Evolutionary conservation across 2,113 vertebrate genomes (phyloP), one percentile per base, ranked within the genome.

Genomic region (Patagioenas fasciata): DNA sequence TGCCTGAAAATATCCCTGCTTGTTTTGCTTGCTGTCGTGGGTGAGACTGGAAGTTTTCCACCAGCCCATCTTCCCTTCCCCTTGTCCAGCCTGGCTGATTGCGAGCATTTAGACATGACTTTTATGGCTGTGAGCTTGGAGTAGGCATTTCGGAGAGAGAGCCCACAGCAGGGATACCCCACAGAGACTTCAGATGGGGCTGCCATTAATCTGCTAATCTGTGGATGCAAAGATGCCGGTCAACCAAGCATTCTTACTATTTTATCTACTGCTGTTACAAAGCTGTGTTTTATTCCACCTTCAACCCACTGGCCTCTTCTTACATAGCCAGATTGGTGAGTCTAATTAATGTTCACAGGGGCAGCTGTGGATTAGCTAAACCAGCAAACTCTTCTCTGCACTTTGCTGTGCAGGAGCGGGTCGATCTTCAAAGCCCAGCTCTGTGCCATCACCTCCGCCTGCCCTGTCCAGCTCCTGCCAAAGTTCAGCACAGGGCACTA

Each of bases 1-100:
- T 72, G 58, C 28, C 66, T 88, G 81, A 66, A 93, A 97, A 83
- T 83, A 84, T 26, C 61, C 15, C 65, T 67, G 57, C 72, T 81
- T 80, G 12, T n/a, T 91, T 90, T 75, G 65, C n/a, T 91, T 84
- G 80, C 61, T 92, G 64, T 70, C 48, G n/a, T 14, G 82, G 32
- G 21, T 42, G 57, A 90, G 47, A 42, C 36, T 44, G 36, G 16
- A 82, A 64, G 66, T 69, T 77, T 93, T 85, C 85, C 29, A 75
- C 71, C 71, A 88, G 19, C 56, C 82, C 42, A 24, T 87, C 61
- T 61, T 51, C 44, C 66, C 28, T 84, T 89, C 44, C 21, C 40
- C n/a, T 60, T 51, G 40, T 40, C 16, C 57, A 86, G 73, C 48
- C n/a, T 36, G 40, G 24, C 12, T 60, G 58, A 32, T 34, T 82